Evolutionary conservation across 2,113 vertebrate genomes (phyloP), one percentile per base, ranked within the genome.

Genomic region (Mugil cephalus): DNA sequence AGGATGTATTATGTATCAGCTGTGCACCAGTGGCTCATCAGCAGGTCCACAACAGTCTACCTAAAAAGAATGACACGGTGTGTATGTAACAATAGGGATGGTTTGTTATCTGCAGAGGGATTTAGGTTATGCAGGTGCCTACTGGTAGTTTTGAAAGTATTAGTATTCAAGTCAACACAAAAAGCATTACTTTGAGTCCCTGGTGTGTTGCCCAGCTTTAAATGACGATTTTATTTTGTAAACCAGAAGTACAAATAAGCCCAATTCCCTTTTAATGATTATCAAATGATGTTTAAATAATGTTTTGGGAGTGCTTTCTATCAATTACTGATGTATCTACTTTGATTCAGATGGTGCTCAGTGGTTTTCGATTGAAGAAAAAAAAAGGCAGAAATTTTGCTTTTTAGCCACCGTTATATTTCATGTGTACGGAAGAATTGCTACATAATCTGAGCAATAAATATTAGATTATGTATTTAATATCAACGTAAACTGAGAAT

Each of bases 361-460:
- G 9, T 75, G 65, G 54, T 53, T 72, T 72, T 51, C 35, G 46
- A 60, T 34, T 36, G 48, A 52, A 13, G 58, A n/a, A n/a, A n/a
- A n/a, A n/a, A n/a, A n/a, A 17, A 78, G 18, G 46, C 19, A 35
- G 47, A 70, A 42, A 46, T 7, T 45, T 50, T 13, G 35, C 38
- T 58, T 54, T 67, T 63, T 43, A 77, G 15, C 47, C 48, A 19
- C 56, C 12, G 70, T 74, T 73, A 52, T 51, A 43, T 74, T n/a
- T 17, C 13, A 56, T 39, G 10, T 63, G 14, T 67, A 60, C 67
- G 34, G 30, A 45, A 43, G 68, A 64, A 59, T 17, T 40, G 34
- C 34, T 39, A 60, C 69, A 72, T 60, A 76, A 73, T 72, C 82
- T 69, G 66, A 80, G 85, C 81, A 90, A 88, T 91, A 83, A 87